These are phyloP conservation scores for Lytechinus pictus DNA, from an alignment of 35 echinoderm and acorn worm species.

Conservation along the genomic window DNA sequence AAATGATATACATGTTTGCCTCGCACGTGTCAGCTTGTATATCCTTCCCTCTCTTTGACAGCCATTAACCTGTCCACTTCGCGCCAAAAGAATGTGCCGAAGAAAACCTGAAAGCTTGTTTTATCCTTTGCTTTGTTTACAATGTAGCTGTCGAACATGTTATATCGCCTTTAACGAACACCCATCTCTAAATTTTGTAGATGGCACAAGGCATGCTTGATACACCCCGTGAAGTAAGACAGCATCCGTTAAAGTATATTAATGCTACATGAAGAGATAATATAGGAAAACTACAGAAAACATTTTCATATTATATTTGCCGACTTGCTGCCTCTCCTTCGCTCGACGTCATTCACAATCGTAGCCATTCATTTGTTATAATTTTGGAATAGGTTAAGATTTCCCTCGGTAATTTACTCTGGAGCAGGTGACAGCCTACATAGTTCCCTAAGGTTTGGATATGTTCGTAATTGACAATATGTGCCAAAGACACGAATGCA, in stretches of 20 bases:
- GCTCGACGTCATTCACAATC: background rate
- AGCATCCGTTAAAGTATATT: background rate
- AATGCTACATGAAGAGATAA: background rate
- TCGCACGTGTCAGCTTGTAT: background rate
- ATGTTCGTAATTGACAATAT: too few relatives aligned
- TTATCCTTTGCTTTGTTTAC: background rate
- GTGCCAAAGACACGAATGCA: too few relatives aligned
- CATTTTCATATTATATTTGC: background rate
- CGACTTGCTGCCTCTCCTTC: background rate
- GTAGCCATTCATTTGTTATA: background rate
- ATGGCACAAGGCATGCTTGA: background rate
- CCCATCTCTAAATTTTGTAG: background rate
- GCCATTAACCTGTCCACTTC: background rate
- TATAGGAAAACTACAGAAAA: background rate
- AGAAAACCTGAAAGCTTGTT: background rate
- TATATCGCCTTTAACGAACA: background rate
- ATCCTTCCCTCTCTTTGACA: background rate
- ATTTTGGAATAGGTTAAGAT: background rate
- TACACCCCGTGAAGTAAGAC: background rate
- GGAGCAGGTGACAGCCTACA: background rate
- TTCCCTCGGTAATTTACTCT: background rate
- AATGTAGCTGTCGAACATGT: background rate
- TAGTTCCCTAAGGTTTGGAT: background rate
- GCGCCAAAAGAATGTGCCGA: background rate
- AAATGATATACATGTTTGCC: conserved; percentile 11